These are phyloP conservation scores for Cephus pygmeus DNA, from an alignment of 2,888 invertebrate genomes.

Conservation along the genomic window DNA sequence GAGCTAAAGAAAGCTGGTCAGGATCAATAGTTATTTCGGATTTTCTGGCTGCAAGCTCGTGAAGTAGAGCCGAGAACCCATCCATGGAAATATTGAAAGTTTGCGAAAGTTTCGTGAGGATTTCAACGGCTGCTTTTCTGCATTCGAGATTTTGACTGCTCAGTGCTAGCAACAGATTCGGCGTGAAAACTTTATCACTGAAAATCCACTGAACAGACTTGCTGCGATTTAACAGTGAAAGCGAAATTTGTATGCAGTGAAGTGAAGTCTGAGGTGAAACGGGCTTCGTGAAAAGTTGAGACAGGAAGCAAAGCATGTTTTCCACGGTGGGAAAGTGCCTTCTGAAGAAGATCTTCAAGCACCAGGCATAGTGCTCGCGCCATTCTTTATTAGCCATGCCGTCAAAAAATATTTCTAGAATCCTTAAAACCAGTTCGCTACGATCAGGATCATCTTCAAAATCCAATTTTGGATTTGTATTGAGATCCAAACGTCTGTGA, in stretches of 20 bases:
- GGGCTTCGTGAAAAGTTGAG: conserved; percentile 54
- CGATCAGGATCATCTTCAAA: conserved; percentile 50
- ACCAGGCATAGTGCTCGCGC: conserved; percentile 54
- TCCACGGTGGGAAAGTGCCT: conserved; percentile 51
- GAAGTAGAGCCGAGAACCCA: conserved; percentile 60
- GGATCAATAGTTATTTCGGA: conserved; percentile 75
- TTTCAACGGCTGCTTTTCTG: conserved; percentile 70
- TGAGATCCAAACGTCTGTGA: conserved; percentile 55
- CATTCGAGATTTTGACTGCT: conserved; percentile 70
- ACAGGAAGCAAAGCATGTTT: conserved; percentile 53
- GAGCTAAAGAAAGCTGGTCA: conserved; percentile 74
- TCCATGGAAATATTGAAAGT: conserved; percentile 61
- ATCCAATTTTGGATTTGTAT: conserved; percentile 45
- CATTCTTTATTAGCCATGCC: conserved; percentile 42
- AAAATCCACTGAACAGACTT: conserved; percentile 50
- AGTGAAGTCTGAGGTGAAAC: conserved; percentile 49
- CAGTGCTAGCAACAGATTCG: conserved; percentile 71
- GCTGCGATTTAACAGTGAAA: conserved; percentile 60
- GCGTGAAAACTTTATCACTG: conserved; percentile 59
- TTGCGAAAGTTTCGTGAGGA: conserved; percentile 66
- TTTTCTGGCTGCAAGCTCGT: conserved; percentile 67
- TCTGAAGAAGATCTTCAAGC: conserved; percentile 58
- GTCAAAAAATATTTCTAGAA: conserved; percentile 57
- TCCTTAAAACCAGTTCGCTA: conserved; percentile 47
- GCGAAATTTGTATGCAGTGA: conserved; percentile 55